Evolutionary conservation across 2,113 vertebrate species (phyloP).

Genomic region (Prunella fulvescens): DNA sequence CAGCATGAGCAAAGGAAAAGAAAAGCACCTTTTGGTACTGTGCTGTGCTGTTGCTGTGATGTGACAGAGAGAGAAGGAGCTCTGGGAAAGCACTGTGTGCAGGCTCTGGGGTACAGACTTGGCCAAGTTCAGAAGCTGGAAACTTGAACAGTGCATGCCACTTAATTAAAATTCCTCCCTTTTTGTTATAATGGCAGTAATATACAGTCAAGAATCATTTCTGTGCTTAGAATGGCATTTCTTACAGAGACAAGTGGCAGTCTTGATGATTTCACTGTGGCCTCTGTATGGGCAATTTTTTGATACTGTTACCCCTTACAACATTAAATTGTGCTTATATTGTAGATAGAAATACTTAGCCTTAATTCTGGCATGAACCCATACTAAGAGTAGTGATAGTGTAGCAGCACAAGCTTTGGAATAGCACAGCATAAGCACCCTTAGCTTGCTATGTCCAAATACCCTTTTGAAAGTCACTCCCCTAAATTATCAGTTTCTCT

Average conservation of each 20-base stretch:
- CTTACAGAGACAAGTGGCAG: neutral
- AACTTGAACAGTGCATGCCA: neutral
- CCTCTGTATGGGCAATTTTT: neutral
- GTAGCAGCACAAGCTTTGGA: neutral
- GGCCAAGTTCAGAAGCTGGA: neutral
- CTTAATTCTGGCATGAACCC: neutral
- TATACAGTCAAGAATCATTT: neutral
- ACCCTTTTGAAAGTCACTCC: neutral
- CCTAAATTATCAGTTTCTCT: neutral
- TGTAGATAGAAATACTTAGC: neutral
- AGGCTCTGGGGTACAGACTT: neutral
- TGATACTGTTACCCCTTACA: neutral
- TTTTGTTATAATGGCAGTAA: neutral
- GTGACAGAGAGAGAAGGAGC: neutral
- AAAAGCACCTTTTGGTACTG: neutral
- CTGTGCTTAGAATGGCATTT: neutral
- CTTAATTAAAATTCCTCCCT: neutral
- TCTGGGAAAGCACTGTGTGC: fast-evolving
- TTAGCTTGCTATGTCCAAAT: neutral
- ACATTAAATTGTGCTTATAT: neutral
- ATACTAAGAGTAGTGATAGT: neutral
- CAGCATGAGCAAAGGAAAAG: neutral
- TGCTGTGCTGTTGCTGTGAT: neutral
- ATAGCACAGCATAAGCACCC: neutral
- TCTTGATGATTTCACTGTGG: neutral